These are phyloP conservation scores for Aleiodes sp. DNA, from an alignment of 1,140 invertebrate species.

Conservation along the genomic window DNA sequence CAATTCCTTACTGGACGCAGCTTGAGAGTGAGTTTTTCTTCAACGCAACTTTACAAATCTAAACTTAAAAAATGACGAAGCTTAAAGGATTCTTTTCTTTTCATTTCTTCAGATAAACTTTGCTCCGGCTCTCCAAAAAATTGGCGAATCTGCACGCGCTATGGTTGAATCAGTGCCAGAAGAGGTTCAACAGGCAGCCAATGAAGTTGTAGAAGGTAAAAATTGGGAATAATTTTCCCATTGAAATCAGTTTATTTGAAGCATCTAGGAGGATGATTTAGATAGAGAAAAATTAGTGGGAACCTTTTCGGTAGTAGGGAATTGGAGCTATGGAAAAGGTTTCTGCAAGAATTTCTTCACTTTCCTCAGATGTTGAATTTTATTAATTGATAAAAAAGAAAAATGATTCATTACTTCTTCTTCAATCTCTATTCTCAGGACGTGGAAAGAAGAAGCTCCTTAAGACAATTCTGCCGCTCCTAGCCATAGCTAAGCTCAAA, in stretches of 20 bases:
- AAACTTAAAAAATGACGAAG: neutral
- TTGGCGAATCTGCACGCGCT: slow-evolving; percentile 67
- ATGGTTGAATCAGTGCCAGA: slow-evolving; percentile 62
- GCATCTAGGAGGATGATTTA: too few relatives aligned
- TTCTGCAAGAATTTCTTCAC: slow-evolving; percentile 7
- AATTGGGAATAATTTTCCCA: neutral
- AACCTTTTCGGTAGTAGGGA: too few relatives aligned
- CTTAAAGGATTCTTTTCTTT: slow-evolving; percentile 3
- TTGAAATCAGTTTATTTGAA: neutral
- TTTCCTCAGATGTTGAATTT: too few relatives aligned
- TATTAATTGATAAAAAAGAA: too few relatives aligned
- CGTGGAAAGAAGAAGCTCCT: slow-evolving; percentile 73
- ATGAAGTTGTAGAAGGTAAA: slow-evolving; percentile 71
- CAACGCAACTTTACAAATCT: neutral
- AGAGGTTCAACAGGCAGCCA: slow-evolving; percentile 67
- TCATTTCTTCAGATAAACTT: slow-evolving; percentile 64
- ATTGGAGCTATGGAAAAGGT: too few relatives aligned
- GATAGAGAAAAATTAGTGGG: too few relatives aligned
- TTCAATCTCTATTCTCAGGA: slow-evolving; percentile 56
- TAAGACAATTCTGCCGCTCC: slow-evolving; percentile 68
- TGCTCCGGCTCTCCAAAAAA: slow-evolving; percentile 57
- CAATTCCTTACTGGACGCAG: slow-evolving; percentile 71
- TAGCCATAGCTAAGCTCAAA: slow-evolving; percentile 72
- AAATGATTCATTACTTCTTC: too few relatives aligned
- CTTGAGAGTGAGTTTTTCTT: slow-evolving; percentile 58